Evolutionary conservation across 2,797 vertebrate species (phyloP), one percentile per base, ranked within the genome.

Genomic region (Miichthys miiuy): DNA sequence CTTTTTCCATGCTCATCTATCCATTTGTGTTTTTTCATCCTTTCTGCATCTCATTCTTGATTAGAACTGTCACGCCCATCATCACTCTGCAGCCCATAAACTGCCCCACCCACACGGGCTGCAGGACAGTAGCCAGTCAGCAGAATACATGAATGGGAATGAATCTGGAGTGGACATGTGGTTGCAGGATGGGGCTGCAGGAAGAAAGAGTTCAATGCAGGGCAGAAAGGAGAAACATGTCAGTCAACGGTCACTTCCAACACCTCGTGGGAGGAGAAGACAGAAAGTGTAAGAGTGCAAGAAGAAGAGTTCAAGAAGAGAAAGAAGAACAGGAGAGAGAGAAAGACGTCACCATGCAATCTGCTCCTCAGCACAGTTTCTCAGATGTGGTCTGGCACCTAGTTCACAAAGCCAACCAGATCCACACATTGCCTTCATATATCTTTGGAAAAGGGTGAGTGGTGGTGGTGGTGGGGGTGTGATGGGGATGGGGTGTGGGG

Each of bases 381-480:
- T 97, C 94, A 96, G 96, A 96, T 97, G 96, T 97, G 96, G 96
- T 97, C 95, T 96, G 96, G 96, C 96, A 95, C 94, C 90, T 93
- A 95, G 96, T 96, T 97, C 95, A 96, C 94, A 96, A 94, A 95
- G 94, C 93, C 91, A 94, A 95, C 92, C 90, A 93, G 94, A 95
- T 95, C 95, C 90, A 90, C 93, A 96, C 90, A 89, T 95, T 96
- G 94, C 90, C 93, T 91, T 95, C 82, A 18, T 96, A 92, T 93
- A 93, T 94, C 92, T 93, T 89, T 88, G 88, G 87, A 91, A 85
- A 75, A 44, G 82, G 79, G 82, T 58, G 86, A 79, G 86, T 30
- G 51, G 82, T 47, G 74, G 79, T 61, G 89, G 13, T 44, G 74
- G 77, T 61, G 89, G 77, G 67, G 66, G 87, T 62, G 85, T 58